Evolutionary conservation across 2,797 vertebrate genomes (phyloP), one percentile per base, ranked within the genome.

Genomic region (Malacoctenus gilli): DNA sequence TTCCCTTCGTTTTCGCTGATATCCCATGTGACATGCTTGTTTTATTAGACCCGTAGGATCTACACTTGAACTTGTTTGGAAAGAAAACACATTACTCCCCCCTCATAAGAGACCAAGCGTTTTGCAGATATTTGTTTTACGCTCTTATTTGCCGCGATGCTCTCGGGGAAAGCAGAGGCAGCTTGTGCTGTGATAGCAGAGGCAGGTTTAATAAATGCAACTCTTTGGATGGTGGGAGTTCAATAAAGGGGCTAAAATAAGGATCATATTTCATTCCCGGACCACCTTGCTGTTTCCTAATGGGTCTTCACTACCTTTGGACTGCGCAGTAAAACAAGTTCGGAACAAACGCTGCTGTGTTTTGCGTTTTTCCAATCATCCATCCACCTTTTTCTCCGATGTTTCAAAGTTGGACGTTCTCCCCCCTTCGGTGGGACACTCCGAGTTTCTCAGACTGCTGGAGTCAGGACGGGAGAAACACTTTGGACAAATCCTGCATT

Each of bases 211-310:
- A 75, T 77, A 73, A 69, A 58, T 61, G 55, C 52, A 71, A 47
- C 42, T 9, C 44, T 57, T 64, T 0, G 12, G 43, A 67, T 68
- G 57, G 50, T 60, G 35, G 13, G 35, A 31, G 43, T 25, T 30
- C 15, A 61, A 53, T 77, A 59, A 60, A 66, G 23, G n/a, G 48
- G 50, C 55, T 43, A 48, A 81, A 77, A 77, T 70, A 75, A 62
- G 55, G 40, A 54, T 72, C 66, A 43, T 75, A 61, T 82, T 77
- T 77, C 63, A 72, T 70, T 40, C 34, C 39, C 34, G 59, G n/a
- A 53, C 54, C 59, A 60, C 72, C 53, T n/a, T n/a, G 57, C 37
- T 19, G 21, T 53, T 58, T 80, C 59, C 52, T 76, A 83, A 74
- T 75, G 70, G 80, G 53, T n/a, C 56, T 55, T n/a, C n/a, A n/a